phyloP scores from a whole-genome alignment of 2,113 vertebrate species.

The Trinectes maculatus region DNA sequence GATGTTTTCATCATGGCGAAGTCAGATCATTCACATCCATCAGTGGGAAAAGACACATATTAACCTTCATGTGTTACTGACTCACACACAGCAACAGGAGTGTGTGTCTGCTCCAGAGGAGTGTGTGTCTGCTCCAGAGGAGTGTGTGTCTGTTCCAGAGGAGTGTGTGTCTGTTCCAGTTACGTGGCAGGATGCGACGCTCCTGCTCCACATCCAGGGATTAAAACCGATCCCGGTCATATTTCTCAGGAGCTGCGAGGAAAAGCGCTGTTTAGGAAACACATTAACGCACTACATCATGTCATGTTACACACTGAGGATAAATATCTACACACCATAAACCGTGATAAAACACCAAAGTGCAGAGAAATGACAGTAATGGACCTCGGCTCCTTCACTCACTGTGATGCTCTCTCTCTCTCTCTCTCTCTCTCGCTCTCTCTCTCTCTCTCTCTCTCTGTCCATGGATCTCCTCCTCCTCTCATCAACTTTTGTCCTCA shows the following conservation, averaged over 20 bases:
- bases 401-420: not conserved
- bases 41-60: no score
- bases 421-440: constrained; percentile 8
- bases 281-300: not conserved
- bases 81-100: no score
- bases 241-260: not conserved
- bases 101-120: no score
- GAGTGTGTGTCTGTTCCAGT: no score
- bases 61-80: no score
- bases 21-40: no score
- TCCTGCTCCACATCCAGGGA: no score
- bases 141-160: no score
- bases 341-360: not conserved
- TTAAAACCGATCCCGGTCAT: no score
- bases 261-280: not conserved
- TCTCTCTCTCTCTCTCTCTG: constrained; percentile 38
- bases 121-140: no score
- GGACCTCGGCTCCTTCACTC: not conserved
- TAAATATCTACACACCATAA: not conserved
- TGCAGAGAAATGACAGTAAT: not conserved
- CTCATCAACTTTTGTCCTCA: constrained; percentile 61
- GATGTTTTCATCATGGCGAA: no score
- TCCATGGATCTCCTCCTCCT: constrained; percentile 61
- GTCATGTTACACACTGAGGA: not conserved
- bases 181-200: no score